Evolutionary conservation across 1,140 invertebrate species (phyloP).

Genomic region (Heliconius congener): DNA sequence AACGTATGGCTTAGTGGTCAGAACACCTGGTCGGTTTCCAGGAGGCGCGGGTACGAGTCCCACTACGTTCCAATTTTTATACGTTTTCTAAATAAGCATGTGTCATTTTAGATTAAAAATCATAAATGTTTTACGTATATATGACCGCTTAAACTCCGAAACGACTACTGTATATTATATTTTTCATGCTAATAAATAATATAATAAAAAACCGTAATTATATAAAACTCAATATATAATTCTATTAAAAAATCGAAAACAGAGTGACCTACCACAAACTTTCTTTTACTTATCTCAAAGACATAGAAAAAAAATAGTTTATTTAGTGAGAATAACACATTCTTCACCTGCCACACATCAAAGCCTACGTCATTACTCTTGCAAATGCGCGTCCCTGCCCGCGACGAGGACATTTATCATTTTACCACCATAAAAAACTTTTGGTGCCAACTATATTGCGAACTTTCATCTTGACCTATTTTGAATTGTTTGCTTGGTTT

Average conservation of each 20-base stretch:
- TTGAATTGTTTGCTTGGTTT: neutral
- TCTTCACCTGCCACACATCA: conserved; percentile 33
- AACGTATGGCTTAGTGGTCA: too few species aligned
- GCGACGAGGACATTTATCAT: conserved; percentile 28
- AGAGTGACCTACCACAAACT: neutral
- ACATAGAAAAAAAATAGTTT: neutral
- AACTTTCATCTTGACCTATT: conserved; percentile 12
- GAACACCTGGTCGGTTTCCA: too few species aligned
- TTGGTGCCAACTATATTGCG: conserved; percentile 24
- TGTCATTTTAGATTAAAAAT: too few species aligned
- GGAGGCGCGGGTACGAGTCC: too few species aligned
- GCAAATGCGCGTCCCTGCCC: conserved; percentile 31
- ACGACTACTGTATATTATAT: too few species aligned
- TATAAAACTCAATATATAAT: too few species aligned
- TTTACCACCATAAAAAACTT: conserved; percentile 32
- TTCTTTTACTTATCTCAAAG: neutral
- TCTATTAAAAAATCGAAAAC: neutral
- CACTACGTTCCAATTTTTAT: too few species aligned
- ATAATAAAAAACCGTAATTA: too few species aligned
- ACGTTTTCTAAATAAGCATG: too few species aligned
- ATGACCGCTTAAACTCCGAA: too few species aligned
- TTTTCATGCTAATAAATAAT: too few species aligned
- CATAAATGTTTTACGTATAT: too few species aligned
- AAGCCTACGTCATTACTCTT: conserved; percentile 31
- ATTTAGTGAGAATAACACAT: conserved; percentile 14